Conservation (phyloP, 2,797 vertebrate genomes). For the Pseudocheirus occidentalis region DNA sequence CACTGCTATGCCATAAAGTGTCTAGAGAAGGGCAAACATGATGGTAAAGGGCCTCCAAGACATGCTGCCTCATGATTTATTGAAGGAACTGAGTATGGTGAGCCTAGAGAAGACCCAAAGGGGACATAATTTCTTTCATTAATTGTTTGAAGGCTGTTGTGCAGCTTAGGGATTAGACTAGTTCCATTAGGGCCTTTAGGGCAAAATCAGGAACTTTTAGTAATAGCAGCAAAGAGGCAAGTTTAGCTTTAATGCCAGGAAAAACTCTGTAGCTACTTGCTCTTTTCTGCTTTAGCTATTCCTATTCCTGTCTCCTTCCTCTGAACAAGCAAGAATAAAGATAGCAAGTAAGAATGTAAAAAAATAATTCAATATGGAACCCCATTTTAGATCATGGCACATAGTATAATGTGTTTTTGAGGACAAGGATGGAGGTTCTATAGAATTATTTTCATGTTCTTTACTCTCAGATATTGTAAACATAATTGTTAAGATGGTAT, state of each 20-base stretch:
- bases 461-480: background rate
- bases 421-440: background rate
- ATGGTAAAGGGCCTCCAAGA: background rate
- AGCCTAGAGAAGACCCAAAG: background rate
- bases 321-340: background rate
- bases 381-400: background rate
- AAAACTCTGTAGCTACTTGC: background rate
- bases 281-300: background rate
- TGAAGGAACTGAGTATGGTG: background rate
- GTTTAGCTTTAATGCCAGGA: background rate
- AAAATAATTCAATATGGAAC: background rate
- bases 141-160: background rate
- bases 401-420: background rate
- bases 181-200: background rate
- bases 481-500: background rate
- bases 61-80: background rate
- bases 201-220: background rate
- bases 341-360: background rate
- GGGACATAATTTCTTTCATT: background rate
- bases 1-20: background rate
- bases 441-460: background rate
- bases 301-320: background rate
- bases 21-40: background rate
- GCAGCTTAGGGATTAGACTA: background rate
- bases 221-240: background rate